Evolutionary conservation across 2,888 invertebrate genomes (phyloP).

Genomic region (Gasteruption jaculator): DNA sequence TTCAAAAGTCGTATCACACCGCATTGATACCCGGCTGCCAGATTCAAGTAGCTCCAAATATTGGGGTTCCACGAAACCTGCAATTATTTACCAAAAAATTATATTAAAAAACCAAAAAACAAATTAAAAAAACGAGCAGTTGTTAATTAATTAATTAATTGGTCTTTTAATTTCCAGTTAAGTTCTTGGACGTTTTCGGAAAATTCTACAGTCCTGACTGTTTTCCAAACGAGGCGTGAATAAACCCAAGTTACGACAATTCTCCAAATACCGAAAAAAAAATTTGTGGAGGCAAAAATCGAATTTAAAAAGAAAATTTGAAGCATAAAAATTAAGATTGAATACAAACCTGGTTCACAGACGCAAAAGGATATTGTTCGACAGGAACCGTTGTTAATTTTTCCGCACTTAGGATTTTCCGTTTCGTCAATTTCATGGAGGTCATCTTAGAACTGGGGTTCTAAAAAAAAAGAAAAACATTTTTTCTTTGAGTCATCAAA

Average conservation of each 20-base stretch:
- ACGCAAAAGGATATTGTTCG: conserved; percentile 48
- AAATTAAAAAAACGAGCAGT: no score
- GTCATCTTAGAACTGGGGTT: conserved; percentile 15
- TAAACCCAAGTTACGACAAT: no score
- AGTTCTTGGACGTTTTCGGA: no score
- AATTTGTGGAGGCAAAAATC: not conserved
- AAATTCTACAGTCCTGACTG: no score
- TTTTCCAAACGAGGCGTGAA: no score
- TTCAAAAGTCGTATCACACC: conserved; percentile 49
- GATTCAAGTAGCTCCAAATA: conserved; percentile 48
- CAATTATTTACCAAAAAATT: no score
- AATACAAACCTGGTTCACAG: conserved; percentile 43
- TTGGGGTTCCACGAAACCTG: conserved; percentile 54
- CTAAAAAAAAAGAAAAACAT: no score
- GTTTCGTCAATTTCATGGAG: conserved; percentile 17
- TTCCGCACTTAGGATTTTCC: conserved; percentile 25
- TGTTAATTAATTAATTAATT: no score
- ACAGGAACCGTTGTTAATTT: conserved; percentile 31
- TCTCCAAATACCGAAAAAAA: no score
- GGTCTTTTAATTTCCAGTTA: conserved; percentile 27
- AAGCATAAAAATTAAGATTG: not conserved
- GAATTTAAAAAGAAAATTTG: not conserved
- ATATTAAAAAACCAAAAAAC: no score
- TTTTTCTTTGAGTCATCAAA: no score
- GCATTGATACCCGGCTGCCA: conserved; percentile 50